Conservation (phyloP, 2,113 vertebrate genomes). For the Ariopsis seemanni region DNA sequence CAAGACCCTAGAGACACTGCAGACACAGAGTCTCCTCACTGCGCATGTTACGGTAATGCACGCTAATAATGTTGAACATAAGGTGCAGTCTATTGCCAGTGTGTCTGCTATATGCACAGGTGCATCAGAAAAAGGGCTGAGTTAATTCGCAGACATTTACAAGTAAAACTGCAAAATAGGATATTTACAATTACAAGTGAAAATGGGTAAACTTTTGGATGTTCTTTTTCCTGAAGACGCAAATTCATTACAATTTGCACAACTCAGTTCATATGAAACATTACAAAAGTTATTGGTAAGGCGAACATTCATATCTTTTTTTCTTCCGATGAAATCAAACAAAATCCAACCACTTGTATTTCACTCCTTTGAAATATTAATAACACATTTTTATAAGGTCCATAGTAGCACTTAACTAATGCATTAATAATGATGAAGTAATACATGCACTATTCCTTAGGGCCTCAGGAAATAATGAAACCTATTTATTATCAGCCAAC, state of each 20-base stretch:
- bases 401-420: neutral
- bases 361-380: neutral
- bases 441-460: neutral
- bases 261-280: neutral
- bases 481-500: neutral
- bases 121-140: neutral
- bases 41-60: neutral
- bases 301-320: neutral
- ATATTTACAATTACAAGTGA: neutral
- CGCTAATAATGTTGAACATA: neutral
- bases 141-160: neutral
- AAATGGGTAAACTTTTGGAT: neutral
- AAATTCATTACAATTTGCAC: neutral
- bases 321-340: neutral
- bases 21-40: slow-evolving; percentile 20
- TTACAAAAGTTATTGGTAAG: neutral
- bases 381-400: neutral
- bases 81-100: slow-evolving; percentile 1
- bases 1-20: slow-evolving; percentile 5
- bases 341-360: neutral
- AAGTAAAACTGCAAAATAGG: neutral
- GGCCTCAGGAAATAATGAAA: neutral
- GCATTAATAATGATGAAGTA: neutral
- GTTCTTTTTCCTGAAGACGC: neutral
- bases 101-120: slow-evolving; percentile 8